Evolutionary conservation across 2,113 vertebrate species (phyloP).

Genomic region (Aplodontia rufa): DNA sequence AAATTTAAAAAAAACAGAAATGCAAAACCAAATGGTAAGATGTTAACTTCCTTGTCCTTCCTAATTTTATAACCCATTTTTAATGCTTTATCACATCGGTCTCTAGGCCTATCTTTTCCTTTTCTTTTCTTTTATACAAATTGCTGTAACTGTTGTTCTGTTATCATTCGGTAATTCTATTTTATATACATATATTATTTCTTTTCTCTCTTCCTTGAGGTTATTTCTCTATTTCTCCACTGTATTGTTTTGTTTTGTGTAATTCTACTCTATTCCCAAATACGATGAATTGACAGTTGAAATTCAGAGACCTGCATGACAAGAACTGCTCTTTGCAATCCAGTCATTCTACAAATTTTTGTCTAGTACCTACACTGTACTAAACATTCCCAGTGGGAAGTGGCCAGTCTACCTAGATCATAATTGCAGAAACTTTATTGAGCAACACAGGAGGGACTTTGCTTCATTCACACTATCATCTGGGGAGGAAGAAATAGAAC

Average conservation of each 20-base stretch:
- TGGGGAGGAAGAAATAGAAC: neutral
- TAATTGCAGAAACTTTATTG: neutral
- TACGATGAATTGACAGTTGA: neutral
- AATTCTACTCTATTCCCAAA: neutral
- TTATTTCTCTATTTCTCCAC: neutral
- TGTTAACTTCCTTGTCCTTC: neutral
- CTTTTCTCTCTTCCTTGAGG: neutral
- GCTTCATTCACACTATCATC: neutral
- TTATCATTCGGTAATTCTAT: neutral
- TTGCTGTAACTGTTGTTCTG: neutral
- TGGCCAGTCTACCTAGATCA: neutral
- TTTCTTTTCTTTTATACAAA: neutral
- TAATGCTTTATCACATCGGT: neutral
- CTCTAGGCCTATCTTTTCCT: neutral
- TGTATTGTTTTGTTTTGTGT: neutral
- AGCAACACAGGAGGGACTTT: neutral
- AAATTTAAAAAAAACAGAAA: neutral
- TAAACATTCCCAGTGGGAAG: neutral
- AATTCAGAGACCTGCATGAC: constrained; percentile 2
- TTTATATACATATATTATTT: neutral
- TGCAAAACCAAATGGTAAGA: neutral
- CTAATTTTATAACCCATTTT: neutral
- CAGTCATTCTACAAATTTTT: neutral
- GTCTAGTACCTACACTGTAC: neutral
- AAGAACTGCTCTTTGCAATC: neutral